phyloP scores from a whole-genome alignment of 1,140 invertebrate genomes.

The Nilaparvata lugens region DNA sequence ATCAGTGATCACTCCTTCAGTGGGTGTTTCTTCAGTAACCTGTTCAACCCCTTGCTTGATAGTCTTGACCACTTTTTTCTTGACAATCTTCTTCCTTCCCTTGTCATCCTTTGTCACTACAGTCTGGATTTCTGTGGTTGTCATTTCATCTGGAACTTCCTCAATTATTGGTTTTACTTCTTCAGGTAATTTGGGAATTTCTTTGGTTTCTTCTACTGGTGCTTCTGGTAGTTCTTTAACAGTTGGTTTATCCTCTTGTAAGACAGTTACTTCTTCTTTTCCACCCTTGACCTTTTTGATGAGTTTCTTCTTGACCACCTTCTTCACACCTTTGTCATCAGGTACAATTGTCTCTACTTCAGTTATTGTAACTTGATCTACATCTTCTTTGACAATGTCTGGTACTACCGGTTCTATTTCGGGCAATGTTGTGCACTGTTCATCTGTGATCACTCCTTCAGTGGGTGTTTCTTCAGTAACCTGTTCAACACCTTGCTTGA shows the following conservation, averaged over 20 bases:
- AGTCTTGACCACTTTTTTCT: slow-evolving; percentile 27
- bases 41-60: slow-evolving; percentile 22
- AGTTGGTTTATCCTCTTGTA: slow-evolving; percentile 25
- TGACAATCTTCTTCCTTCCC: slow-evolving; percentile 25
- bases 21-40: slow-evolving; percentile 18
- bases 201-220: neutral
- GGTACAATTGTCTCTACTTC: slow-evolving; percentile 25
- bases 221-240: slow-evolving; percentile 16
- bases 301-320: slow-evolving; percentile 28
- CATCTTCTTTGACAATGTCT: neutral
- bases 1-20: slow-evolving; percentile 14
- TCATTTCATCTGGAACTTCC: slow-evolving; percentile 21
- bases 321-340: slow-evolving; percentile 19
- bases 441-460: slow-evolving; percentile 8
- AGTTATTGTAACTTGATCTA: slow-evolving; percentile 12
- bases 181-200: neutral
- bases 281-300: slow-evolving; percentile 26
- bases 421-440: neutral
- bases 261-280: slow-evolving; percentile 27
- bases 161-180: neutral
- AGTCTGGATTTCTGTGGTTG: slow-evolving; percentile 26
- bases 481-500: slow-evolving; percentile 28
- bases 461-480: slow-evolving; percentile 10
- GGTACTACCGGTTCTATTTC: slow-evolving; percentile 10
- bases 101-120: slow-evolving; percentile 8